Base-by-base conservation (phyloP, 2,888 invertebrate genomes). In the Subacronicta megacephala region DNA sequence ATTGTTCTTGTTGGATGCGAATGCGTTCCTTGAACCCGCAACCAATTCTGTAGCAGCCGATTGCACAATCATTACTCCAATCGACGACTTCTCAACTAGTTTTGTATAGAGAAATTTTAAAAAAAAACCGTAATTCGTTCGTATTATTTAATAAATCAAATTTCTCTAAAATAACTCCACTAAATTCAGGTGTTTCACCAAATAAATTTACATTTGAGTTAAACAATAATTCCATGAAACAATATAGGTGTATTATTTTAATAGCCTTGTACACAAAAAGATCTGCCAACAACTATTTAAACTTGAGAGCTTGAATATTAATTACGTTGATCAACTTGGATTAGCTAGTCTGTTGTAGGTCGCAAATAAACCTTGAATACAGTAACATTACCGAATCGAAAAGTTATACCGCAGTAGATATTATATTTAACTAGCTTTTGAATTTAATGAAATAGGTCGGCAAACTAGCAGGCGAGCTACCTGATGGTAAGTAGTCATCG, bases 261-360 rank as follows among this genome's bases (percentile, higher is more conserved):
- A 59, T 55, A 55, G 55, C 44, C 40, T 9, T 26, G 42, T 64
- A 57, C 45, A 64, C 71, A 71, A 71, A 71, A 71, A 71, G 49
- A 44, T 38, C 53, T 54, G 37, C 36, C 20, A 7, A 44, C 59
- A 44, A 50, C 44, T 53, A 56, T 41, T 29, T 61, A 53, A 58
- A 58, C 57, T 62, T 41, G 54, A 61, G 60, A 57, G 64, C 45
- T 47, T 64, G 60, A 71, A 71, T 71, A 71, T 71, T 71, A 71
- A 71, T 68, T 64, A 64, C 49, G 42, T 71, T 61, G 58, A 60
- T 71, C 60, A 68, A 70, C 57, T 58, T 56, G 43, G 60, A 47
- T 67, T 53, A 64, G 29, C 46, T 37, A 51, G 40, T 47, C 18
- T n/a, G 40, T 64, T 67, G 66, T 44, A 51, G 55, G 47, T 53